phyloP scores from a whole-genome alignment of 2,888 invertebrate species.

The Ichneumoninae sp. region DNA sequence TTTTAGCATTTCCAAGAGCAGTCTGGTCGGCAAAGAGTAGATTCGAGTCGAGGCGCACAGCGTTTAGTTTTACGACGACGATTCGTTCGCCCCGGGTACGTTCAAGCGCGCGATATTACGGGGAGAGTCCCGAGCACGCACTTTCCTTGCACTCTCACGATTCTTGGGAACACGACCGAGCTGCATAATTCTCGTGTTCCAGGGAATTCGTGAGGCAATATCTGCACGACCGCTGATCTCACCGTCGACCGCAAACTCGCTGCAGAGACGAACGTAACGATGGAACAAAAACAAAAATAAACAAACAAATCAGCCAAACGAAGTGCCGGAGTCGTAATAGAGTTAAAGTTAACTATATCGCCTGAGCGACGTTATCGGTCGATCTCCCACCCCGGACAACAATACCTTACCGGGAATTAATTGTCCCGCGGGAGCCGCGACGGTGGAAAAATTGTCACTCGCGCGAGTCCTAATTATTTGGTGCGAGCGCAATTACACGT shows the following conservation, averaged over 20 bases:
- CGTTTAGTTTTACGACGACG: conserved; percentile 5
- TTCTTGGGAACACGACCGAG: conserved; percentile 38
- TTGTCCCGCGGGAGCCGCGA: neutral
- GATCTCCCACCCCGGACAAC: neutral
- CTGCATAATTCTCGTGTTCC: conserved; percentile 56
- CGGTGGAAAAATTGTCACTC: neutral
- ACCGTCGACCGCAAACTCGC: conserved; percentile 16
- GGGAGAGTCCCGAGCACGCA: conserved; percentile 36
- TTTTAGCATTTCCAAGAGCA: neutral
- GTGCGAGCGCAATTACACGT: conserved; percentile 7
- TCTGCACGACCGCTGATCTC: conserved; percentile 15
- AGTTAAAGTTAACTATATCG: neutral
- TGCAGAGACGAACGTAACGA: conserved; percentile 29
- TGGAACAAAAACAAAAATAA: neutral
- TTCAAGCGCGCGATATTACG: conserved; percentile 46
- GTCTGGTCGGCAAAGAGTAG: neutral
- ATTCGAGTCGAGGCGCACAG: neutral
- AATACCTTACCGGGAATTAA: neutral
- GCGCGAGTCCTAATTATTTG: neutral
- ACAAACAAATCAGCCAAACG: neutral
- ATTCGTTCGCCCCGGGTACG: conserved; percentile 4
- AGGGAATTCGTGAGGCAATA: conserved; percentile 59
- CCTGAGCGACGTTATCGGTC: neutral
- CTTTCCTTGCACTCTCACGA: conserved; percentile 59
- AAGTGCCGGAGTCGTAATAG: neutral